Evolutionary conservation across 2,113 vertebrate genomes (phyloP).

Genomic region (Anarhynchus alexandrinus): DNA sequence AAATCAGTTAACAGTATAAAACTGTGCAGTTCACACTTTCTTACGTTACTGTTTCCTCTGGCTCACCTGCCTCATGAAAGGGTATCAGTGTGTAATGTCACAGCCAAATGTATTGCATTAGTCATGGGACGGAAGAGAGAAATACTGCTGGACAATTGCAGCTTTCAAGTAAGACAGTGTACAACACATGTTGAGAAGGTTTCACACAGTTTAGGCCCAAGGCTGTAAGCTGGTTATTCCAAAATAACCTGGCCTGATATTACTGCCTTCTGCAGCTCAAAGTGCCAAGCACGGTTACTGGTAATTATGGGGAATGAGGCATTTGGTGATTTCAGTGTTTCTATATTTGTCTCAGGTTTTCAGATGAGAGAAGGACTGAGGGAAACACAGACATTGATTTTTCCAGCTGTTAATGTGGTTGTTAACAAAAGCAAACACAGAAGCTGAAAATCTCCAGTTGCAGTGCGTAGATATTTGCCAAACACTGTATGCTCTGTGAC

Average conservation of each 20-base stretch:
- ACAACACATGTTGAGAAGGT: not conserved
- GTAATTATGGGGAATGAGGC: not conserved
- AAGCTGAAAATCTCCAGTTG: not conserved
- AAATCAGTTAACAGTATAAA: not conserved
- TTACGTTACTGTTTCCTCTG: not conserved
- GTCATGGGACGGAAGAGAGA: not conserved
- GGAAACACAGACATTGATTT: not conserved
- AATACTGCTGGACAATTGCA: not conserved
- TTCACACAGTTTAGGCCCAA: not conserved
- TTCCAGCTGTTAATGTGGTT: not conserved
- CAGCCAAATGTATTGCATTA: not conserved
- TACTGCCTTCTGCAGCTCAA: not conserved
- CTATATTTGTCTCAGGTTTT: constrained; percentile 34
- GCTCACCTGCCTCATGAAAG: not conserved
- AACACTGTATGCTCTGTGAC: not conserved
- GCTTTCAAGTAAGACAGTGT: not conserved
- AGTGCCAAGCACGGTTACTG: not conserved
- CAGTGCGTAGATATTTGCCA: not conserved
- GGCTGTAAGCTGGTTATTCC: not conserved
- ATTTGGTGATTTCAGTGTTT: constrained; percentile 6
- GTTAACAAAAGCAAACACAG: constrained; percentile 8
- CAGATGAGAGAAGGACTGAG: not conserved
- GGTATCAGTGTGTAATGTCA: not conserved
- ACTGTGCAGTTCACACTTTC: not conserved
- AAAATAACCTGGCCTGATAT: not conserved